phyloP scores from a whole-genome alignment of 1,140 invertebrate species.

The Drosophila miranda region DNA sequence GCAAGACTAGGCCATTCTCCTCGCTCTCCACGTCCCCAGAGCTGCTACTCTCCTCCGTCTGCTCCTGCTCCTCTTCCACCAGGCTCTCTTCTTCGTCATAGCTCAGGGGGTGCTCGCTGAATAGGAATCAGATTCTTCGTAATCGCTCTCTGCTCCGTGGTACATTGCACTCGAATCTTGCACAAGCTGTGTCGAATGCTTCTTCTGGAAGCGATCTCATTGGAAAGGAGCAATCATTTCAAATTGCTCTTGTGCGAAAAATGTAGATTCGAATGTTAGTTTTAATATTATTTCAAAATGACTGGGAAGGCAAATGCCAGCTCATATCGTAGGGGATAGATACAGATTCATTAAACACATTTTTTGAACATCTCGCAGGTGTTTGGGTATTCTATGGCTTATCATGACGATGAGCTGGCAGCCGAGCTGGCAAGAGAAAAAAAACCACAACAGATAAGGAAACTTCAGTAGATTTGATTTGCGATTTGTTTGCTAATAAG shows the following conservation, averaged over 20 bases:
- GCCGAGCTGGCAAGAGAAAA: neutral
- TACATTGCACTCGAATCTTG: slow-evolving; percentile 22
- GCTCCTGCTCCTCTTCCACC: neutral
- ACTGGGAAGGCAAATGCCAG: no score
- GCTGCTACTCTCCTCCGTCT: no score
- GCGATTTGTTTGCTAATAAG: slow-evolving; percentile 29
- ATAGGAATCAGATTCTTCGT: no score
- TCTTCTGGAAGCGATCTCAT: slow-evolving; percentile 12
- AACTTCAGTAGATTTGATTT: slow-evolving; percentile 33
- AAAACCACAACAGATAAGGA: slow-evolving; percentile 23
- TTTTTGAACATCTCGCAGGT: slow-evolving; percentile 21
- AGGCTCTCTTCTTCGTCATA: slow-evolving; percentile 6
- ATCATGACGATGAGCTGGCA: slow-evolving; percentile 23
- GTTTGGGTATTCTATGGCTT: slow-evolving; percentile 12
- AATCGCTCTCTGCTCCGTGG: slow-evolving; percentile 6
- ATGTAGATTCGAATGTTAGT: no score
- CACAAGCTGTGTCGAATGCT: neutral
- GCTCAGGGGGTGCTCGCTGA: no score
- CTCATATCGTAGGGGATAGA: no score
- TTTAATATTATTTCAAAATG: no score
- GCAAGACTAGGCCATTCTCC: neutral
- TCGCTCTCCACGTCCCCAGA: no score
- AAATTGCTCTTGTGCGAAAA: neutral
- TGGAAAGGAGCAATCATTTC: slow-evolving; percentile 1
- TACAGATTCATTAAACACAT: slow-evolving; percentile 9